phyloP scores from a whole-genome alignment of 1,140 invertebrate species.

The Leptonema lineaticorne region DNA sequence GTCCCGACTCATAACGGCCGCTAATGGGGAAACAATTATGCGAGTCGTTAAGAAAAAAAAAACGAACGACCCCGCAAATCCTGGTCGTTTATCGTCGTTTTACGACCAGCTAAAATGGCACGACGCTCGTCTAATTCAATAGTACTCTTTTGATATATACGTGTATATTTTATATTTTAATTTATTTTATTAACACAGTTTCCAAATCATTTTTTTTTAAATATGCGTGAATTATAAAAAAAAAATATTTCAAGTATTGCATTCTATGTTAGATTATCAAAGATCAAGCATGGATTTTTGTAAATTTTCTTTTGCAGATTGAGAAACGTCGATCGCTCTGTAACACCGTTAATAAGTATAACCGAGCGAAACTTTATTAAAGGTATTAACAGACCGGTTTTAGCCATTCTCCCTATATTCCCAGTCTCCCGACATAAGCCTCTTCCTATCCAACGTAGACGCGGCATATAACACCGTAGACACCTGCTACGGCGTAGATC shows the following conservation, averaged over 20 bases:
- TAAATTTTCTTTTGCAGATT: no score
- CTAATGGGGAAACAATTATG: slow-evolving; percentile 12
- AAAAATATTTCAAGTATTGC: no score
- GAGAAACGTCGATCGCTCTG: neutral
- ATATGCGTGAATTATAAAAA: no score
- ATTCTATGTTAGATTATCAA: no score
- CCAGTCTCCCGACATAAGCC: neutral
- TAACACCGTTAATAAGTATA: slow-evolving; percentile 20
- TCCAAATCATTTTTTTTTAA: no score
- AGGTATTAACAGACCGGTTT: slow-evolving; percentile 20
- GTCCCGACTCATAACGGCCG: neutral
- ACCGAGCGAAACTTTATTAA: slow-evolving; percentile 23
- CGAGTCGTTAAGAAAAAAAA: neutral
- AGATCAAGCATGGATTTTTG: no score
- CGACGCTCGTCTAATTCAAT: neutral
- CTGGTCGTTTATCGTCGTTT: neutral
- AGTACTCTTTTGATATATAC: no score
- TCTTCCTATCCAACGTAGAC: neutral
- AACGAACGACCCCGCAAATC: neutral
- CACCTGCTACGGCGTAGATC: slow-evolving; percentile 14
- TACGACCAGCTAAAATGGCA: neutral
- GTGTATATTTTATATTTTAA: no score
- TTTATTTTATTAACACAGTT: no score
- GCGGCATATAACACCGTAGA: no score
- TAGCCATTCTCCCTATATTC: neutral